Percentiles rank a stretch among this genome's conserved stretches.
These are phyloP conservation scores for Synanthedon myopaeformis DNA, from an alignment of 2,888 invertebrate species.

Conservation along the genomic window DNA sequence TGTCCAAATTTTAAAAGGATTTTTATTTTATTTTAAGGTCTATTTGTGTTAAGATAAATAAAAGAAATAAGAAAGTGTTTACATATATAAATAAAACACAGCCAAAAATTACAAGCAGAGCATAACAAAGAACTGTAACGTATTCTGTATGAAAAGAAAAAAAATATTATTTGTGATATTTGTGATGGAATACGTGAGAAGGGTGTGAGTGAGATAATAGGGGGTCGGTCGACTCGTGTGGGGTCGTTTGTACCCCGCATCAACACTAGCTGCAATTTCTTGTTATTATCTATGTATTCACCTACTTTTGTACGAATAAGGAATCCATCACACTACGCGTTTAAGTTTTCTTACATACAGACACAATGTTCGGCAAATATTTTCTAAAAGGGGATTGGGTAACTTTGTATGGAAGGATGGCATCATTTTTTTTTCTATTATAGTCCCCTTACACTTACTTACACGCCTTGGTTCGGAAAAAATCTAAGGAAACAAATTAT, in stretches of 20 bases:
- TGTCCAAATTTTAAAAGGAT: too few species aligned
- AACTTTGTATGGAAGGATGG: too few species aligned
- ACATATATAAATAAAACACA: background rate
- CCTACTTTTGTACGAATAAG: background rate
- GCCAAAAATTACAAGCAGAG: background rate
- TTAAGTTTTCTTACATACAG: too few species aligned
- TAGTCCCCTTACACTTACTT: too few species aligned
- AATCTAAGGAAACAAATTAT: too few species aligned
- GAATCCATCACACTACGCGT: background rate
- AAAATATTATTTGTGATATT: background rate
- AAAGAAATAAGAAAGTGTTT: too few species aligned
- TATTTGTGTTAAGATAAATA: too few species aligned
- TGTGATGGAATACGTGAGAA: background rate
- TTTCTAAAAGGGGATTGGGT: too few species aligned
- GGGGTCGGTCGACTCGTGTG: background rate
- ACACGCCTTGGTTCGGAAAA: too few species aligned
- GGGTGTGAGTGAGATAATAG: background rate
- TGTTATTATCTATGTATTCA: background rate
- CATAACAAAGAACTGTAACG: background rate
- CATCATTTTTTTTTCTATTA: too few species aligned
- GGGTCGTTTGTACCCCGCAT: background rate
- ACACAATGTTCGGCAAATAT: too few species aligned
- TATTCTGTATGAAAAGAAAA: background rate
- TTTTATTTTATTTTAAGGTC: too few species aligned
- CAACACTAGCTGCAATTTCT: background rate